These are phyloP conservation scores for Calliopum simillimum DNA, from an alignment of 2,888 invertebrate genomes.

Conservation along the genomic window DNA sequence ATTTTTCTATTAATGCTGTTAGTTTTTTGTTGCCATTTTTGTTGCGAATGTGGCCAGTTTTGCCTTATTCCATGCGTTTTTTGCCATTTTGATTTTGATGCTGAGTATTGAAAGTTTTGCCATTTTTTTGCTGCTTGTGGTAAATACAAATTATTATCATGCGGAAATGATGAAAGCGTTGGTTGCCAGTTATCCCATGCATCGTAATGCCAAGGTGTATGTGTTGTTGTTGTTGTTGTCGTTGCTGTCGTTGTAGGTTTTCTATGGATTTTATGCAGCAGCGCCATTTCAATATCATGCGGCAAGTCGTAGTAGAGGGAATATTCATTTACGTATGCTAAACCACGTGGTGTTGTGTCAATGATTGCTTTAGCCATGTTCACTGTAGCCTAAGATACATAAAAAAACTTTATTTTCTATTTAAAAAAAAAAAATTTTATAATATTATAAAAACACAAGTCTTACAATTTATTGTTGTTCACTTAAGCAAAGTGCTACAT, in stretches of 20 bases:
- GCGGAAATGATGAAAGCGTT: background rate
- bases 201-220: background rate
- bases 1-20: background rate
- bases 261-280: constrained; percentile 34
- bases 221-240: constrained; percentile 1
- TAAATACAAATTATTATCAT: background rate
- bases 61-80: background rate
- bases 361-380: constrained; percentile 56
- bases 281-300: constrained; percentile 42
- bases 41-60: background rate
- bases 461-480: no score
- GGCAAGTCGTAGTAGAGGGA: constrained; percentile 59
- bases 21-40: background rate
- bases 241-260: constrained; percentile 27
- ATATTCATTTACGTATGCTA: constrained; percentile 53
- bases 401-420: background rate
- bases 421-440: background rate
- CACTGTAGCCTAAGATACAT: constrained; percentile 48
- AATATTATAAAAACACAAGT: no score
- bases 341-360: constrained; percentile 55
- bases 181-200: no score
- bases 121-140: background rate
- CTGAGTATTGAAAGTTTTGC: background rate
- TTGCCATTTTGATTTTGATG: background rate
- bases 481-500: no score